These are phyloP conservation scores for Semotilus atromaculatus DNA, from an alignment of 2,797 vertebrate species.

Conservation along the genomic window DNA sequence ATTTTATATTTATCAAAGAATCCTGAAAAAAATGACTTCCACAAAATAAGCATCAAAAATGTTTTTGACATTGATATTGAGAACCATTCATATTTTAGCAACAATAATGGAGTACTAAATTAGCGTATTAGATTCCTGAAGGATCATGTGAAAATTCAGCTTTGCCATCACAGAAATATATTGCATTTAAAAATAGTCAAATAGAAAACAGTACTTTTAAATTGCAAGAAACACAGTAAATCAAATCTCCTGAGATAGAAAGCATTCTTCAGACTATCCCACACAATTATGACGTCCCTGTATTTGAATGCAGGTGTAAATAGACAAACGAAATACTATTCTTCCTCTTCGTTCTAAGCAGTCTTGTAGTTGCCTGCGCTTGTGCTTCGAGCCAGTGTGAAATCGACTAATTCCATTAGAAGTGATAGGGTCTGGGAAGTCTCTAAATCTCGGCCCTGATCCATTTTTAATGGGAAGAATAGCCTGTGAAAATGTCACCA, in stretches of 20 bases:
- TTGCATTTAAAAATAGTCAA: background rate
- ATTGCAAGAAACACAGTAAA: background rate
- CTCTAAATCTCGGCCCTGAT: constrained; percentile 74
- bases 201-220: background rate
- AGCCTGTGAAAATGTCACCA: constrained; percentile 83
- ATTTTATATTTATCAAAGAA: too few species aligned
- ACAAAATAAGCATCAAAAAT: too few species aligned
- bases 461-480: constrained; percentile 79
- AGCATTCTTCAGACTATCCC: background rate
- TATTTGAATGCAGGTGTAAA: background rate
- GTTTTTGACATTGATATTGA: background rate
- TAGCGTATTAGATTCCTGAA: background rate
- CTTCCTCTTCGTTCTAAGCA: constrained; percentile 25
- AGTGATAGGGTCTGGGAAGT: constrained; percentile 45
- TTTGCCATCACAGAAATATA: background rate
- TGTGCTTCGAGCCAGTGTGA: constrained; percentile 46
- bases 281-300: background rate
- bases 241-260: background rate
- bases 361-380: constrained; percentile 27
- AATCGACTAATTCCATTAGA: constrained; percentile 65
- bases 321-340: background rate
- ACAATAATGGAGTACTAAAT: too few species aligned
- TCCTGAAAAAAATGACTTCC: too few species aligned
- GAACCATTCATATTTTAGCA: too few species aligned
- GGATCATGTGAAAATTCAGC: background rate